Percentiles rank a stretch among this genome's conserved stretches.
Conservation (phyloP, 2,113 vertebrate genomes). For the Gopherus evgoodei region DNA sequence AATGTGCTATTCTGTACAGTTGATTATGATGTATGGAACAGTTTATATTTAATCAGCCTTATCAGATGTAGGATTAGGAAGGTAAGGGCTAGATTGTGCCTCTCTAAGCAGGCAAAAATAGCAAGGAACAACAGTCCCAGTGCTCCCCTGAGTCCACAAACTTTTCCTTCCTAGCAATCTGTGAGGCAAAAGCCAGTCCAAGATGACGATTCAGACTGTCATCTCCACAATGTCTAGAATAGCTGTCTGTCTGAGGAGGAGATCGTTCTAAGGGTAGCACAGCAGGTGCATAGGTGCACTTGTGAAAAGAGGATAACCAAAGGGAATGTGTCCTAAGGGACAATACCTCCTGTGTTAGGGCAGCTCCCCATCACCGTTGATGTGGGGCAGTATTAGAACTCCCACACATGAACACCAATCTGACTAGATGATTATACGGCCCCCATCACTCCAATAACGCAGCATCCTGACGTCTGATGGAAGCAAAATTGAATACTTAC, state of each 20-base stretch:
- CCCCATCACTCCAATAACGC: not conserved
- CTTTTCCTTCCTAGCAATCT: not conserved
- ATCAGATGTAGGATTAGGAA: not conserved
- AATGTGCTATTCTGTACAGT: not conserved
- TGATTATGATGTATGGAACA: not conserved
- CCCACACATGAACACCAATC: accelerated
- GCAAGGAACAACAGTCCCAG: not conserved
- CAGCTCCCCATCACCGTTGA: not conserved
- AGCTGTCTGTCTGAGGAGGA: not conserved
- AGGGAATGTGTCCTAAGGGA: not conserved
- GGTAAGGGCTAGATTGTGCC: not conserved
- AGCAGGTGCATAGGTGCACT: not conserved
- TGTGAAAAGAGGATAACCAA: not conserved
- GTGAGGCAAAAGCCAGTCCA: not conserved
- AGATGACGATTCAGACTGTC: accelerated
- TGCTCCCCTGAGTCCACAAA: not conserved
- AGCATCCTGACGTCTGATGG: not conserved
- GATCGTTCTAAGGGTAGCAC: not conserved
- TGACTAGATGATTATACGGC: not conserved
- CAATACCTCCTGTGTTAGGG: not conserved
- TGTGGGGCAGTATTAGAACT: not conserved
- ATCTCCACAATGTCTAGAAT: accelerated
- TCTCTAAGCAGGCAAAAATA: not conserved
- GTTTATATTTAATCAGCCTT: not conserved
- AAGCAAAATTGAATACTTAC: not conserved